phyloP scores from a whole-genome alignment of 2,888 invertebrate species.

The Amaurobius ferox region DNA sequence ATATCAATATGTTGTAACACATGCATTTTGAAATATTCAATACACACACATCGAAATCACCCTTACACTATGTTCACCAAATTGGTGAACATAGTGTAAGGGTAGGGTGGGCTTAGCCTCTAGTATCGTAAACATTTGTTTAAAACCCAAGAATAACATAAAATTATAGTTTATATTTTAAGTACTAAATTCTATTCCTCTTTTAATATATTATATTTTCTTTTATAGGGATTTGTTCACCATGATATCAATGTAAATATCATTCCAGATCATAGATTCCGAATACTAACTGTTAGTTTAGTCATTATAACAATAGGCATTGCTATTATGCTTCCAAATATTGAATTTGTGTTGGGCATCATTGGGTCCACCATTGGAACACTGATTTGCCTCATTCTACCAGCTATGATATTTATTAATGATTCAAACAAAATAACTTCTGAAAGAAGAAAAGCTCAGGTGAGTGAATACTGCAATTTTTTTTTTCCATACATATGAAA shows the following conservation, averaged over 20 bases:
- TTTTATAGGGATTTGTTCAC: slow-evolving; percentile 63
- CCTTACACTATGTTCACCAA: too few relatives aligned
- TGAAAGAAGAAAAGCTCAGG: slow-evolving; percentile 89
- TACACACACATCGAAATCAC: too few relatives aligned
- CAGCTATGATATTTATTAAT: slow-evolving; percentile 91
- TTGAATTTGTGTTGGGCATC: slow-evolving; percentile 91
- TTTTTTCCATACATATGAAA: too few relatives aligned
- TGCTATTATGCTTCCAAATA: slow-evolving; percentile 92
- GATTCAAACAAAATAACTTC: slow-evolving; percentile 90
- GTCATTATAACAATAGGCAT: slow-evolving; percentile 86
- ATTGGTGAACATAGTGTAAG: too few relatives aligned
- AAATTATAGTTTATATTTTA: too few relatives aligned
- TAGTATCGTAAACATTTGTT: too few relatives aligned
- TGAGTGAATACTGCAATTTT: slow-evolving; percentile 76
- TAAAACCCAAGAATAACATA: too few relatives aligned
- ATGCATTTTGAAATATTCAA: too few relatives aligned
- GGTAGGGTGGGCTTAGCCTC: too few relatives aligned
- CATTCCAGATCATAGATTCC: slow-evolving; percentile 90
- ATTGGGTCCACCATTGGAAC: slow-evolving; percentile 97
- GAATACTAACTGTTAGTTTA: slow-evolving; percentile 88
- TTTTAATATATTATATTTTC: neutral
- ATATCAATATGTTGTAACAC: too few relatives aligned
- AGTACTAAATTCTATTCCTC: too few relatives aligned
- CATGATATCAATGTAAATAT: slow-evolving; percentile 78
- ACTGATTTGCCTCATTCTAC: slow-evolving; percentile 93